Evolutionary conservation across 2,797 vertebrate species (phyloP).

Genomic region (Cyclura pinguis): DNA sequence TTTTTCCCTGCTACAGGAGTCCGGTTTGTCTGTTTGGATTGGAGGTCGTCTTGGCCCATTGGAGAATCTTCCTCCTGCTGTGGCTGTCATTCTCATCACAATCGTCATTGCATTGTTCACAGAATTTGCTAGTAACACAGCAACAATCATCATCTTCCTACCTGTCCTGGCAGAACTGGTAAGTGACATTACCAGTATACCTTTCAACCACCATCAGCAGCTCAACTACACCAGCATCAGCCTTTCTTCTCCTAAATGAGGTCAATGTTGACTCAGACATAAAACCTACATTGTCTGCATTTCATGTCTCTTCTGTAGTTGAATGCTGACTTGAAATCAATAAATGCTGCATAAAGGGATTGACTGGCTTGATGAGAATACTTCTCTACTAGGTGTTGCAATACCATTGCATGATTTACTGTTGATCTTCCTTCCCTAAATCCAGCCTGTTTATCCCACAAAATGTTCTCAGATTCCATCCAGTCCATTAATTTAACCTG

Average conservation of each 20-base stretch:
- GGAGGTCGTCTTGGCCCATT: constrained; percentile 91
- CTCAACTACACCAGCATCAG: background rate
- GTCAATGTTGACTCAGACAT: background rate
- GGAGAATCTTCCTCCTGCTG: constrained; percentile 84
- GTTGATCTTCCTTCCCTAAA: no score
- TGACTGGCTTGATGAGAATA: no score
- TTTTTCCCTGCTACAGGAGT: constrained; percentile 83
- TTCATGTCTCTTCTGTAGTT: background rate
- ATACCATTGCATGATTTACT: no score
- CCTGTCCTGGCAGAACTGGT: constrained; percentile 95
- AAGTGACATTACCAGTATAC: constrained; percentile 50
- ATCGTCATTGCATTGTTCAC: constrained; percentile 92
- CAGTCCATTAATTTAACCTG: no score
- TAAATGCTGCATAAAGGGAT: no score
- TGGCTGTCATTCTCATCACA: constrained; percentile 91
- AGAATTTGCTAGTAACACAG: constrained; percentile 97
- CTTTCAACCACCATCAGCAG: background rate
- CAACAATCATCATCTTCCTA: constrained; percentile 96
- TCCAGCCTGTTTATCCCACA: no score
- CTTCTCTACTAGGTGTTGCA: no score
- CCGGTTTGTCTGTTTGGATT: constrained; percentile 93
- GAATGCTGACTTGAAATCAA: no score
- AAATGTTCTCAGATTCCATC: no score
- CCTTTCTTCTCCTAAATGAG: background rate
- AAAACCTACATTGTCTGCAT: background rate